Evolutionary conservation across 2,113 vertebrate species (phyloP), one percentile per base, ranked within the genome.

Genomic region (Nothocercus nigrocapillus): DNA sequence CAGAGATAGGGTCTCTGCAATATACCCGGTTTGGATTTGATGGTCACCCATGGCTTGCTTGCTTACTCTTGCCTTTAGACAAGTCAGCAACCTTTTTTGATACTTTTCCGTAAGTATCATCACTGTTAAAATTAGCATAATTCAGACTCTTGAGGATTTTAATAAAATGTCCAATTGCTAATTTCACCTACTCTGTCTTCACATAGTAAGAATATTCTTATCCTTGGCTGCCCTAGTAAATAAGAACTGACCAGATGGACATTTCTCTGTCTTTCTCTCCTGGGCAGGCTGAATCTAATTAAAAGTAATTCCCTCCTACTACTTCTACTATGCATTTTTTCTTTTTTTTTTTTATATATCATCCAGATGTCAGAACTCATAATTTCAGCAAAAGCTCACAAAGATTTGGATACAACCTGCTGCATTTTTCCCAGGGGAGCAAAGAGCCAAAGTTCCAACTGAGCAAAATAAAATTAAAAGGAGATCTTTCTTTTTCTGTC

Each of bases 311-410:
- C 75, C 28, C 25, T 96, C 96, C 91, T 97, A 89, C 82, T 77
- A 36, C 11, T 64, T 59, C 79, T 80, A 49, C 70, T 84, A 92
- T 70, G 14, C 85, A 68, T 70, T 95, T 95, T 70, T 95, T 95
- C 20, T 49, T 49, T 47, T 18, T 49, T 49, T 49, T 47, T 18
- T 49, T 49, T 49, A 21, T 22, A 13, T 67, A 95, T 87, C 88
- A 96, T 90, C 94, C 96, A 97, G 96, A 97, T 97, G 96, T 96
- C 97, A 96, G 85, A 91, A 88, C 80, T 88, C 80, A 92, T 96
- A 94, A 96, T 97, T 97, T 97, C 95, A 96, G 93, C 81, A 91
- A 91, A 96, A 95, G 94, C 94, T 97, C 91, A 92, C 90, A 89
- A 94, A 92, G 92, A 91, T 74, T 72, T 76, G 20, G 82, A 94